A percentile compares a stretch with the other conserved stretches of the same genome.
Conservation (phyloP, 1,140 invertebrate species). For the Pissodes strobi region DNA sequence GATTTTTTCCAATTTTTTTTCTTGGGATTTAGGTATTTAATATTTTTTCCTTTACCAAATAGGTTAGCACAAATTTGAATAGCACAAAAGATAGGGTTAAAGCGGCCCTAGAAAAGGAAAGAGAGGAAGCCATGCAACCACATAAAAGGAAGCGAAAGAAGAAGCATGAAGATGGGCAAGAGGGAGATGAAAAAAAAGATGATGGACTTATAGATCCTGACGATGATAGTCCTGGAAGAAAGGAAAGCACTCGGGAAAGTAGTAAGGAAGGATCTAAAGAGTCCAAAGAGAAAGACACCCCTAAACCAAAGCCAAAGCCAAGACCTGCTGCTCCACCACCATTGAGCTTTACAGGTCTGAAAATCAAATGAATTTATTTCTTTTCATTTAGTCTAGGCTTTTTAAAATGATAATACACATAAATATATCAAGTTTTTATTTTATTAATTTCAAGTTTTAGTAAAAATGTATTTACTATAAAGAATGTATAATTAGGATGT, state of each 20-base stretch:
- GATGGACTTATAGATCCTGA: too few species aligned
- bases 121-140: conserved; percentile 71
- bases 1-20: neutral
- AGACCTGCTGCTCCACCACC: conserved; percentile 68
- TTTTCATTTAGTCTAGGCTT: too few species aligned
- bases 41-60: conserved; percentile 5
- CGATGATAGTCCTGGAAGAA: conserved; percentile 37
- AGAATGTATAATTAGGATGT: too few species aligned
- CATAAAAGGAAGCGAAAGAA: conserved; percentile 68
- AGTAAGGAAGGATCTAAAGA: conserved; percentile 31
- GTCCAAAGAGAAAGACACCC: conserved; percentile 47
- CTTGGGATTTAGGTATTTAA: conserved; percentile 37
- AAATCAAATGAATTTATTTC: too few species aligned
- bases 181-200: conserved; percentile 44
- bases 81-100: conserved; percentile 73
- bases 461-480: too few species aligned
- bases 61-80: conserved; percentile 60
- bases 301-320: conserved; percentile 59
- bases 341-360: conserved; percentile 65
- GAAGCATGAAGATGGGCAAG: conserved; percentile 45
- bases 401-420: too few species aligned
- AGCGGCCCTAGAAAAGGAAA: conserved; percentile 72
- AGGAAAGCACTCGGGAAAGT: neutral
- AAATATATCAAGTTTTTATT: too few species aligned
- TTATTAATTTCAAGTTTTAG: neutral